Evolutionary conservation across 2,113 vertebrate species (phyloP).

Genomic region (Craseonycteris thonglongyai): DNA sequence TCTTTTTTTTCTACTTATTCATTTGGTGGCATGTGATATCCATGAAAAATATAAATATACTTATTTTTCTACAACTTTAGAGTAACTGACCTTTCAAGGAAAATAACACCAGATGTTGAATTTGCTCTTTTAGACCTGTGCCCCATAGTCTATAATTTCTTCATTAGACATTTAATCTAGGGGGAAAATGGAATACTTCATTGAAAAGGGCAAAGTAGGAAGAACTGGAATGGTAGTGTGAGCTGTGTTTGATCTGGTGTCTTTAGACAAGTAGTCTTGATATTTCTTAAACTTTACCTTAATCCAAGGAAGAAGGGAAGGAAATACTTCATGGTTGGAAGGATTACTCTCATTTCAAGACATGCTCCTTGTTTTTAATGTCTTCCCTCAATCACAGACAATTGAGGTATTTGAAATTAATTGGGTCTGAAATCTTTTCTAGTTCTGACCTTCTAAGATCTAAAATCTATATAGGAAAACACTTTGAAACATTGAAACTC

Average conservation of each 20-base stretch:
- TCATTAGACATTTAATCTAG: conserved; percentile 8
- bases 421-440: not conserved
- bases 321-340: too few relatives aligned
- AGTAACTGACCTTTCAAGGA: not conserved
- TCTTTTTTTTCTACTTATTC: not conserved
- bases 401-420: not conserved
- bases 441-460: not conserved
- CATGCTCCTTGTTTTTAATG: not conserved
- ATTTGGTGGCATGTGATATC: not conserved
- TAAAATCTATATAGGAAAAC: not conserved
- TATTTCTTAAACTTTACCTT: not conserved
- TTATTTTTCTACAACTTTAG: conserved; percentile 9
- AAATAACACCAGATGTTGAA: not conserved
- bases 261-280: not conserved
- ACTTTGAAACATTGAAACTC: conserved; percentile 10
- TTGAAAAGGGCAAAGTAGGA: not conserved
- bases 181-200: not conserved
- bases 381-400: not conserved
- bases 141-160: not conserved
- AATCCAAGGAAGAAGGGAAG: not conserved
- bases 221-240: not conserved
- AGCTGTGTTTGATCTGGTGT: not conserved
- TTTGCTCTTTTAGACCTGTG: not conserved
- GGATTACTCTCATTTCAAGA: not conserved
- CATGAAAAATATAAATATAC: not conserved